Percentiles rank a stretch among this genome's conserved stretches.
Evolutionary conservation across 2,888 invertebrate genomes (phyloP).

Genomic region (Lomographa bimaculata): DNA sequence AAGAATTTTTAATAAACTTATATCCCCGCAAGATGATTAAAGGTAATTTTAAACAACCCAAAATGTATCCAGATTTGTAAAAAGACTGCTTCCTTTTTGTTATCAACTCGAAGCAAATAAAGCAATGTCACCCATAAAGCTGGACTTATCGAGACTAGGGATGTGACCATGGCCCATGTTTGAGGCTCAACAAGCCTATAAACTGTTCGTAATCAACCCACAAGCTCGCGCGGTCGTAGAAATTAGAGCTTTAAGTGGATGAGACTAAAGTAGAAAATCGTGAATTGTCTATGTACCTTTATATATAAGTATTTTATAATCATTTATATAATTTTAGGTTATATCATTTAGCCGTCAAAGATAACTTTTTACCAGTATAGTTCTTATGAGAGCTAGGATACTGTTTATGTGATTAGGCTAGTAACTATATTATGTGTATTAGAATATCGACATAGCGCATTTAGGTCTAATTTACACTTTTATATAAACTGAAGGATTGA

Average conservation of each 20-base stretch:
- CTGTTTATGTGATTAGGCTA: slow-evolving; percentile 8
- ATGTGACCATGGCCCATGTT: no score
- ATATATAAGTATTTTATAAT: slow-evolving; percentile 49
- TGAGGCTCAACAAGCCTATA: slow-evolving; percentile 51
- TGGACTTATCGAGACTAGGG: no score
- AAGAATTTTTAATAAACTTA: no score
- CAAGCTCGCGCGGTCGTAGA: slow-evolving; percentile 44
- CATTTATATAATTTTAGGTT: slow-evolving; percentile 27
- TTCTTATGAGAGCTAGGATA: slow-evolving; percentile 14
- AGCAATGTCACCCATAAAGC: no score
- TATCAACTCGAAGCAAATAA: no score
- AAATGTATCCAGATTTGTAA: no score
- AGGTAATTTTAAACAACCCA: no score
- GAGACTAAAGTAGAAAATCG: slow-evolving; percentile 55
- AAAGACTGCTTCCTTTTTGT: no score
- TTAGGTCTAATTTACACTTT: slow-evolving; percentile 4
- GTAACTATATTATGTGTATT: background rate
- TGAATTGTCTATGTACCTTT: slow-evolving; percentile 51
- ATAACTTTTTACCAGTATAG: slow-evolving; percentile 19
- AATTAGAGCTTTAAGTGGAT: slow-evolving; percentile 63
- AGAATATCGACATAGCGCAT: slow-evolving; percentile 6
- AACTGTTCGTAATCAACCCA: slow-evolving; percentile 46
- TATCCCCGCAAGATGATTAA: no score
- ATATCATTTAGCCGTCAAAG: slow-evolving; percentile 19
- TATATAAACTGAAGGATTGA: background rate